A percentile compares a stretch with the other conserved stretches of the same genome.
Conservation (phyloP, 2,888 invertebrate genomes). For the Cerceris rybyensis region DNA sequence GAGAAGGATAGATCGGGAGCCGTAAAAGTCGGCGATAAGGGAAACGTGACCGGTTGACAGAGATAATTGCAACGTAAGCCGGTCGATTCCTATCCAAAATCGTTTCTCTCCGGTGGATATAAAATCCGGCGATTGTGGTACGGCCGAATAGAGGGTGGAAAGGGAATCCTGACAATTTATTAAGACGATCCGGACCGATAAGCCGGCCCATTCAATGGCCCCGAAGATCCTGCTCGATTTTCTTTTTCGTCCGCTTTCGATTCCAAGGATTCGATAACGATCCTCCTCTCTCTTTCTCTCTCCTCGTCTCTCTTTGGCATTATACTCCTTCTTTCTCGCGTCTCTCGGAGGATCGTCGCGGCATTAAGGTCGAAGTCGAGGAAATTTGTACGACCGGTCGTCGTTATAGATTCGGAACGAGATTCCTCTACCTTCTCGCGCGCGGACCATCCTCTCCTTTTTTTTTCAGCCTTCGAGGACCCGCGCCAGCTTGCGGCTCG, state of each 20-base stretch:
- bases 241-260: slow-evolving; percentile 66
- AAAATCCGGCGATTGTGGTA: slow-evolving; percentile 47
- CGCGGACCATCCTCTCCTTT: neutral
- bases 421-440: slow-evolving; percentile 47
- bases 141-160: slow-evolving; percentile 46
- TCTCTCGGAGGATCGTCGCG: slow-evolving; percentile 18
- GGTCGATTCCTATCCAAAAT: slow-evolving; percentile 59
- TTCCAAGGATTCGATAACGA: slow-evolving; percentile 74
- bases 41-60: slow-evolving; percentile 60
- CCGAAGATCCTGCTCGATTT: slow-evolving; percentile 72
- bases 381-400: slow-evolving; percentile 75
- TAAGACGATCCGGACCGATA: slow-evolving; percentile 74
- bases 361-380: slow-evolving; percentile 54
- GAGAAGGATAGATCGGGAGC: slow-evolving; percentile 40
- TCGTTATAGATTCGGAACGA: slow-evolving; percentile 73
- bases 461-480: slow-evolving; percentile 23
- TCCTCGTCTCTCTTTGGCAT: neutral
- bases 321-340: slow-evolving; percentile 1
- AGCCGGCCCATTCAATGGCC: slow-evolving; percentile 68
- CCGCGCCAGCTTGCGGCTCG: slow-evolving; percentile 12
- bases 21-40: slow-evolving; percentile 51
- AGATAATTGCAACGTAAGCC: slow-evolving; percentile 57
- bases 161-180: slow-evolving; percentile 71
- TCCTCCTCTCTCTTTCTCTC: slow-evolving; percentile 10
- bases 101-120: slow-evolving; percentile 52